A percentile compares a stretch with the other conserved stretches of the same genome.
phyloP scores from a whole-genome alignment of 2,888 invertebrate genomes.

The Tachina lurida region DNA sequence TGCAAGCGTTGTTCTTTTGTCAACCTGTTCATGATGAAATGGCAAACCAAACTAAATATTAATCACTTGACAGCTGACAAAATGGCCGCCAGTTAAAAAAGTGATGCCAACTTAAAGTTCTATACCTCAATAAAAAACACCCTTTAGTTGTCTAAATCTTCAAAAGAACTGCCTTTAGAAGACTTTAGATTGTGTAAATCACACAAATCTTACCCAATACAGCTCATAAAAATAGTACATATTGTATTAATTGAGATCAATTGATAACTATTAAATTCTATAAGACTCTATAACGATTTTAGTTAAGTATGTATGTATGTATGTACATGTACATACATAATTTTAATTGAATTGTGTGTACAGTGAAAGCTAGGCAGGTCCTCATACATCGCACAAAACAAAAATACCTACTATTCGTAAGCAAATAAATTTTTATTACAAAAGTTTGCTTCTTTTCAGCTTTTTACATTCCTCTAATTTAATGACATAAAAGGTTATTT shows the following conservation, averaged over 20 bases:
- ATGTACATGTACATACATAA: not conserved
- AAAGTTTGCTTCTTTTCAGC: not conserved
- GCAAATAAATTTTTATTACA: not conserved
- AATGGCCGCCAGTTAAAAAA: too few relatives aligned
- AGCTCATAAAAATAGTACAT: not conserved
- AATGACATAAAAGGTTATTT: not conserved
- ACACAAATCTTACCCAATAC: not conserved
- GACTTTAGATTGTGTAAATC: not conserved
- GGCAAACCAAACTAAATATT: too few relatives aligned
- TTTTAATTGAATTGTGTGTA: not conserved
- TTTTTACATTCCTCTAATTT: not conserved
- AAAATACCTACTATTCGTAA: not conserved
- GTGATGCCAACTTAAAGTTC: too few relatives aligned
- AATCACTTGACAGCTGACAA: too few relatives aligned
- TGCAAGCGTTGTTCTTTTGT: too few relatives aligned
- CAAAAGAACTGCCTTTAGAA: not conserved
- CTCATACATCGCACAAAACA: not conserved
- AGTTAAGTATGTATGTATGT: not conserved
- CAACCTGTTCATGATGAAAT: too few relatives aligned
- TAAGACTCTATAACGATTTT: not conserved
- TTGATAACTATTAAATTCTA: slow-evolving; percentile 34
- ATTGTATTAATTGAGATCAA: slow-evolving; percentile 46
- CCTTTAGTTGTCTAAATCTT: too few relatives aligned
- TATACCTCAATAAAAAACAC: too few relatives aligned
- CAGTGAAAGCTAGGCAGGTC: not conserved